Evolutionary conservation across 2,888 invertebrate genomes (phyloP).

Genomic region (Drosophila percnosoma): DNA sequence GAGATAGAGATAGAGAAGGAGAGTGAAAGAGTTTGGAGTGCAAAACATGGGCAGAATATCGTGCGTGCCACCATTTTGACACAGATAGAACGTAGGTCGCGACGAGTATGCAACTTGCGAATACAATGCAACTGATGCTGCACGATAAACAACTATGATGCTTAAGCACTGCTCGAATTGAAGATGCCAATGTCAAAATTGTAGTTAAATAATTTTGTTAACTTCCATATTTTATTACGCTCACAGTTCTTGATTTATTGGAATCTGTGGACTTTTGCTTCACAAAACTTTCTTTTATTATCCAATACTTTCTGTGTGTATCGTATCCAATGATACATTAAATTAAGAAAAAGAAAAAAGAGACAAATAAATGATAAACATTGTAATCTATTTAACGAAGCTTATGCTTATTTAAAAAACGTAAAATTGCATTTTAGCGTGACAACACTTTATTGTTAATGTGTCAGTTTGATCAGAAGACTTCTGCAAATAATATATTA

Average conservation of each 20-base stretch:
- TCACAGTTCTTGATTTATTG: background rate
- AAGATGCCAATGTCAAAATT: constrained; percentile 14
- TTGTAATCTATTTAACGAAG: background rate
- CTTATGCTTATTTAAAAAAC: background rate
- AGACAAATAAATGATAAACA: too few species aligned
- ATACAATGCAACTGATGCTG: constrained; percentile 56
- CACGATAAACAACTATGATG: constrained; percentile 22
- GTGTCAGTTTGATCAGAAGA: background rate
- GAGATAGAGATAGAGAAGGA: background rate
- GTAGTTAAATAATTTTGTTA: background rate
- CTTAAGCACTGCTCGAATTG: constrained; percentile 8
- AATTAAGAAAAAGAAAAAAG: background rate
- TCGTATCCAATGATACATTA: background rate
- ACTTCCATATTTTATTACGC: background rate
- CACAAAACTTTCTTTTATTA: too few species aligned
- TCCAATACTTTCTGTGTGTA: too few species aligned
- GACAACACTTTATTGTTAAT: background rate
- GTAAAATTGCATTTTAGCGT: background rate
- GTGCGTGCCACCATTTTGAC: constrained; percentile 70
- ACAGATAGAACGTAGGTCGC: constrained; percentile 59
- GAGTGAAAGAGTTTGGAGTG: background rate
- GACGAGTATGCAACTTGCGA: constrained; percentile 32
- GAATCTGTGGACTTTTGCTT: background rate
- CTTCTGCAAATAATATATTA: background rate
- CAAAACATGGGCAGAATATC: constrained; percentile 41